Evolutionary conservation across 2,888 invertebrate genomes (phyloP).

Genomic region (Cancer borealis): DNA sequence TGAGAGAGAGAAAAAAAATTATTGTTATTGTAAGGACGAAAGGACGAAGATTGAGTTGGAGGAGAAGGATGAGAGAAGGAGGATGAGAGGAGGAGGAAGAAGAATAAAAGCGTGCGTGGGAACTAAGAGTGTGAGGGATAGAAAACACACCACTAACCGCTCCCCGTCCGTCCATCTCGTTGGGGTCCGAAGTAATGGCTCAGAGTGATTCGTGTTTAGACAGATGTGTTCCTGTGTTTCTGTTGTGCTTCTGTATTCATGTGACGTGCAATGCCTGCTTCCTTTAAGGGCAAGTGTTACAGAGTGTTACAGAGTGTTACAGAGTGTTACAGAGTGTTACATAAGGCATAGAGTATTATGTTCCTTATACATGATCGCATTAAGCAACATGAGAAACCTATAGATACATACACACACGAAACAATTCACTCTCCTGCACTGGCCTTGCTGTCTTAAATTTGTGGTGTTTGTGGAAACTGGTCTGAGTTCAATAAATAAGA

Average conservation of each 20-base stretch:
- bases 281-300: neutral
- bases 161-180: neutral
- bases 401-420: neutral
- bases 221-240: neutral
- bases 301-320: no score
- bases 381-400: neutral
- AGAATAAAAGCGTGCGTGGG: constrained; percentile 6
- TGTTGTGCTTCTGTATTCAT: neutral
- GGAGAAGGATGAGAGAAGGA: neutral
- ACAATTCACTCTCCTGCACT: neutral
- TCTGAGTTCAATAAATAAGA: neutral
- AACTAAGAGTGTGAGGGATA: constrained; percentile 13
- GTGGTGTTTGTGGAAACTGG: neutral
- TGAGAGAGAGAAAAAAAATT: neutral
- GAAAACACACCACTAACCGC: constrained; percentile 25
- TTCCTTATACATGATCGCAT: neutral
- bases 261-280: neutral
- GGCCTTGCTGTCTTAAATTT: neutral
- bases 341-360: neutral
- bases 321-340: neutral
- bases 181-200: constrained; percentile 14
- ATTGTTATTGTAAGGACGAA: no score
- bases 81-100: neutral
- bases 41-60: neutral
- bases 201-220: neutral